Evolutionary conservation across 2,888 invertebrate species (phyloP), one percentile per base, ranked within the genome.

Genomic region (Auanema freiburgensis): DNA sequence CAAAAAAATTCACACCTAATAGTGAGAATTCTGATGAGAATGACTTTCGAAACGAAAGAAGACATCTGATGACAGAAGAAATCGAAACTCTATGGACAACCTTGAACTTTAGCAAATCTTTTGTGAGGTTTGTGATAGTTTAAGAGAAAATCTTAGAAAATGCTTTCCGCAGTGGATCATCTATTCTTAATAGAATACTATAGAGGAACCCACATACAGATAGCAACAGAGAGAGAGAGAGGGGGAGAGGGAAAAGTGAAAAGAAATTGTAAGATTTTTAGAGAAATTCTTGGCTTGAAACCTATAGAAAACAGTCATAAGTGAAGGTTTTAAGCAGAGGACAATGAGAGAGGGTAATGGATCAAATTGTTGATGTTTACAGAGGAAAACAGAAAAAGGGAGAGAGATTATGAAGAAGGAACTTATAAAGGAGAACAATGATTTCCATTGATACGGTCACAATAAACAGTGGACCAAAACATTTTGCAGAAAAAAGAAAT

Each of bases 181-280:
- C 46, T 46, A 33, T 33, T 33, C 33, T 33, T 3, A 33, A 33
- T 33, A 33, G 33, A 33, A 33, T 33, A 8, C 4, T 33, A 33
- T 3, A 8, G 33, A 33, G n/a, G n/a, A n/a, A n/a, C n/a, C n/a
- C n/a, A 14, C 18, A 56, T 8, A 14, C 25, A 42, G 57, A 42
- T 14, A 16, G 14, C 6, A 6, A 43, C 16, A 43, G 42, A 44
- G 44, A 18, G 42, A 41, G 8, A 42, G 41, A 57, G 24, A 57
- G 44, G 16, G 44, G 42, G 57, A 42, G 57, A 44, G 44, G 16
- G 57, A 57, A 14, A 43, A 46, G 16, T 21, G 23, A 41, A 41
- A 46, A 57, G 44, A 16, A 46, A 41, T 5, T 16, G 57, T 33
- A 8, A 8, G 33, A 33, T 33, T 33, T 33, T 33, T 8, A 33